A percentile compares a stretch with the other conserved stretches of the same genome.
Conservation (phyloP, 2,113 vertebrate genomes). For the Nesospiza acunhae region DNA sequence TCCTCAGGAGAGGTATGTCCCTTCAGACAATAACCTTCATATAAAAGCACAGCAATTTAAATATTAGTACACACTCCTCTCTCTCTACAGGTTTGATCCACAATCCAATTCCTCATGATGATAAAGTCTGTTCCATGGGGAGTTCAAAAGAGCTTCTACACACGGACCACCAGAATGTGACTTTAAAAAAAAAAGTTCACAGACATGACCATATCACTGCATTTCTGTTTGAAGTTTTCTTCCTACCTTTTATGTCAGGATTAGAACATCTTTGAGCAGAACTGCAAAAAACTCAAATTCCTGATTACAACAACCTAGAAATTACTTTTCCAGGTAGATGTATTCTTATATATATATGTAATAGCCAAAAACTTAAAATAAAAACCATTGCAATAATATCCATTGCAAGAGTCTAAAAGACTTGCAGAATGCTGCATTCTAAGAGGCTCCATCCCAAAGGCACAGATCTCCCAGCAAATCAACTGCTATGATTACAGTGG, state of each 20-base stretch:
- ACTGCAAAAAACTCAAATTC: not conserved
- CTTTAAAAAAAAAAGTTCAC: not conserved
- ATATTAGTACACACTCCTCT: not conserved
- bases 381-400: not conserved
- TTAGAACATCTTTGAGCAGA: not conserved
- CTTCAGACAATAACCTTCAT: not conserved
- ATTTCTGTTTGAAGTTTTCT: not conserved
- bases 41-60: not conserved
- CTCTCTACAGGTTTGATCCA: not conserved
- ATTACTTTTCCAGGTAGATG: not conserved
- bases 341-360: too few relatives aligned
- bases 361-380: not conserved
- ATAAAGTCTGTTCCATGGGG: not conserved
- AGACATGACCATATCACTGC: fast-evolving
- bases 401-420: not conserved
- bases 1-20: not conserved
- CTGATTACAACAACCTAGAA: not conserved
- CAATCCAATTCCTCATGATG: not conserved
- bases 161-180: not conserved
- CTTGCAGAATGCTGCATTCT: not conserved
- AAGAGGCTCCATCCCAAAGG: not conserved
- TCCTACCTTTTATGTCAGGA: not conserved
- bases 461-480: not conserved
- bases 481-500: too few relatives aligned
- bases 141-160: not conserved